phyloP scores from a whole-genome alignment of 2,797 vertebrate genomes.

The Bucorvus abyssinicus region DNA sequence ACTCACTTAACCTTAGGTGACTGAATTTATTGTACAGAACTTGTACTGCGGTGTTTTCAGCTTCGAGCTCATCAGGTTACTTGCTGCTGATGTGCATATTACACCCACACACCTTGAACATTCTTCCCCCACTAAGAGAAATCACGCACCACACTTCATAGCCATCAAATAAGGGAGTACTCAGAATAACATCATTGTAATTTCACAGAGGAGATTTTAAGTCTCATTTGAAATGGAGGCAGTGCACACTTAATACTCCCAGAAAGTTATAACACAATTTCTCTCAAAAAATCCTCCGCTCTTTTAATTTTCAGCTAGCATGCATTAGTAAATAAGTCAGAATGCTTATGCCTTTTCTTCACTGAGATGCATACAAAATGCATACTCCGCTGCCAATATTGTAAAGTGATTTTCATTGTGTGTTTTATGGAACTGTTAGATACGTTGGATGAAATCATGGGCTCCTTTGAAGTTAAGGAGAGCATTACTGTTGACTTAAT shows the following conservation, averaged over 20 bases:
- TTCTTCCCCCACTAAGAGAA: neutral
- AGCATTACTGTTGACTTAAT: slow-evolving; percentile 69
- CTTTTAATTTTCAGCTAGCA: slow-evolving; percentile 16
- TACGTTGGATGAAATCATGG: slow-evolving; percentile 55
- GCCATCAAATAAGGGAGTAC: neutral
- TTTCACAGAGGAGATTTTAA: neutral
- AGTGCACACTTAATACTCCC: neutral
- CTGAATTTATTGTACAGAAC: neutral
- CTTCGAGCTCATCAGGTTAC: neutral
- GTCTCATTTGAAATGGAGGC: neutral
- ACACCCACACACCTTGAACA: neutral
- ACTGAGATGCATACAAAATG: slow-evolving; percentile 32
- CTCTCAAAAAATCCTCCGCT: neutral
- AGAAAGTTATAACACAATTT: neutral
- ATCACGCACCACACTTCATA: neutral
- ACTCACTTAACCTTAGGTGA: neutral
- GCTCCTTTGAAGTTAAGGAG: slow-evolving; percentile 68
- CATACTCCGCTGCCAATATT: slow-evolving; percentile 30
- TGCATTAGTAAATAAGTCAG: slow-evolving; percentile 25
- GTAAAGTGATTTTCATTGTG: slow-evolving; percentile 63
- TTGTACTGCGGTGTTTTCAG: neutral
- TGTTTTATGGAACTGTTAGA: slow-evolving; percentile 53
- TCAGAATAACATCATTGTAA: neutral
- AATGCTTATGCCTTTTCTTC: slow-evolving; percentile 10
- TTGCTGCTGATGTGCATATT: neutral